These are phyloP conservation scores for Osmoderma eremita DNA, from an alignment of 2,888 invertebrate species.

Conservation along the genomic window DNA sequence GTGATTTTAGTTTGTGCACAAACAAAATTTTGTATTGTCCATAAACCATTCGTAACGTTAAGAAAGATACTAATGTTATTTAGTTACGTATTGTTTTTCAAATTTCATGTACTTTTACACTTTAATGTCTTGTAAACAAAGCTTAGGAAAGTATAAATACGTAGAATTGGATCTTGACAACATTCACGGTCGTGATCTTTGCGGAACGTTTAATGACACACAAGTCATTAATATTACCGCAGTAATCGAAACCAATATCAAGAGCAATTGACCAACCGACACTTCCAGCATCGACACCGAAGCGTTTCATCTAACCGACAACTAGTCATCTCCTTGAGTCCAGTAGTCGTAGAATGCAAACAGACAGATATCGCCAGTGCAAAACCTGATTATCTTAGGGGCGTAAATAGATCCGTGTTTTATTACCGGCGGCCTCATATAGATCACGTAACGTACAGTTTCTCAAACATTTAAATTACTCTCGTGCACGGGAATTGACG, in stretches of 20 bases:
- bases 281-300: neutral
- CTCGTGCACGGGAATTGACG: neutral
- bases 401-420: conserved; percentile 13
- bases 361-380: neutral
- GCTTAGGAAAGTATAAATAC: no score
- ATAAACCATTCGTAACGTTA: no score
- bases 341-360: neutral
- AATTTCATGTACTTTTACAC: no score
- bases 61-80: no score
- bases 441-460: neutral
- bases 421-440: conserved; percentile 1
- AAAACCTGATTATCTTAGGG: conserved; percentile 12
- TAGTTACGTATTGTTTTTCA: no score
- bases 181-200: no score
- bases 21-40: no score
- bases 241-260: neutral
- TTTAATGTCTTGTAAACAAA: no score
- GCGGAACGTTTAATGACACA: no score
- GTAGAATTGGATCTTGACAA: neutral
- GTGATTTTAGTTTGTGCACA: no score
- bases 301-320: neutral
- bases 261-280: neutral
- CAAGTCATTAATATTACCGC: neutral
- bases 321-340: neutral
- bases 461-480: conserved; percentile 2